Evolutionary conservation across 2,797 vertebrate genomes (phyloP), one percentile per base, ranked within the genome.

Genomic region (Novumbra hubbsi): DNA sequence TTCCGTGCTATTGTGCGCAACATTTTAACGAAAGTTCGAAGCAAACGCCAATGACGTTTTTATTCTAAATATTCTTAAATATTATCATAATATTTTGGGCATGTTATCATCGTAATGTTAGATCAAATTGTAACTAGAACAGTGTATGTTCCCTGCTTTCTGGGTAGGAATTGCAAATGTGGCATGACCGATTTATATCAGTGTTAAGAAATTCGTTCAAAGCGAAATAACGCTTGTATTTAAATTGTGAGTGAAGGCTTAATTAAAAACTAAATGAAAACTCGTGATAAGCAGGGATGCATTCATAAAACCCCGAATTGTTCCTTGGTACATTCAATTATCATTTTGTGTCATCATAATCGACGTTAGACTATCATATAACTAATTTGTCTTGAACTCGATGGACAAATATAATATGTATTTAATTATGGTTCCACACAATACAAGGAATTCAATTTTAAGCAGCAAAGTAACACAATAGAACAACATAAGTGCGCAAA

Each of bases 391-490:
- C 85, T 55, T 70, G 74, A 49, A 60, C 55, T 73, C 60, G 78
- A 75, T 74, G 74, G 1, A 60, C 55, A 45, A 14, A 45, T 45
- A 45, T 45, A 27, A 55, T 55, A 27, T 60, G 49, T 21, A 76
- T 86, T 86, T 86, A 82, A 84, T 84, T 27, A 76, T 19, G 73
- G 34, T 75, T 81, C 75, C 49, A 80, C 76, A 80, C 74, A 79
- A 76, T 9, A 60, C 55, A 60, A 60, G 16, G 21, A 21, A n/a
- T 70, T 4, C n/a, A 38, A 15, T n/a, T 50, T 45, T 60, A 76
- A 76, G 74, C 71, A 80, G 76, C 73, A 74, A 73, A 17, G 76
- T 71, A 85, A 85, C 76, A 90, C 89, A 87, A 78, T 77, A 92
- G 16, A 28, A 28, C 30, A 11, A 28, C 89, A 88, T 73, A 69